Conservation (phyloP, 2,797 vertebrate genomes). For the Oreochromis mossambicus region DNA sequence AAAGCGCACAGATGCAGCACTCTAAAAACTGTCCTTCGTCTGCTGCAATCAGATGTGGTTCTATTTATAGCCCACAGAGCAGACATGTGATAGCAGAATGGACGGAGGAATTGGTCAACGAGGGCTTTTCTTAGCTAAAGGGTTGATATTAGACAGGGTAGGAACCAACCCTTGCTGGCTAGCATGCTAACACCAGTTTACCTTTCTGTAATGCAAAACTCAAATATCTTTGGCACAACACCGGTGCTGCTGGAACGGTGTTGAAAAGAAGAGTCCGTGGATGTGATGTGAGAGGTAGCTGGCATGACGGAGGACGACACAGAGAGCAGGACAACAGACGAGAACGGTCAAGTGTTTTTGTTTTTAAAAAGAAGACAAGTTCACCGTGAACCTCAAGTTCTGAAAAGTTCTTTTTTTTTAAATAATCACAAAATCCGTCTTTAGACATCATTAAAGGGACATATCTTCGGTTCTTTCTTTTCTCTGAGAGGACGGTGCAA, state of each 20-base stretch:
- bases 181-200: background rate
- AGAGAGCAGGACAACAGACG: background rate
- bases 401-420: background rate
- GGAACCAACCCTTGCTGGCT: background rate
- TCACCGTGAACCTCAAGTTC: background rate
- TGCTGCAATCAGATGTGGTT: background rate
- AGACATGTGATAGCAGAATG: background rate
- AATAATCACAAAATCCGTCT: accelerated
- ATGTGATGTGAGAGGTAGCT: background rate
- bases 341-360: background rate
- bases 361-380: accelerated
- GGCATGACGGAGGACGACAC: background rate
- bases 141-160: background rate
- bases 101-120: accelerated
- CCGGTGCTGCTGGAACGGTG: background rate
- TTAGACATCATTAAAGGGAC: background rate
- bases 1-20: background rate
- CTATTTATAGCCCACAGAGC: background rate
- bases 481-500: background rate
- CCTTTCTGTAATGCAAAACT: background rate
- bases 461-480: background rate
- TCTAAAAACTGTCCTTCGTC: background rate
- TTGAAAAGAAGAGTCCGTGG: background rate
- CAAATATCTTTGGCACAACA: background rate
- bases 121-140: background rate